A percentile compares a stretch with the other conserved stretches of the same genome.
phyloP scores from a whole-genome alignment of 2,888 invertebrate species.

The Fissipunctia ypsillon region DNA sequence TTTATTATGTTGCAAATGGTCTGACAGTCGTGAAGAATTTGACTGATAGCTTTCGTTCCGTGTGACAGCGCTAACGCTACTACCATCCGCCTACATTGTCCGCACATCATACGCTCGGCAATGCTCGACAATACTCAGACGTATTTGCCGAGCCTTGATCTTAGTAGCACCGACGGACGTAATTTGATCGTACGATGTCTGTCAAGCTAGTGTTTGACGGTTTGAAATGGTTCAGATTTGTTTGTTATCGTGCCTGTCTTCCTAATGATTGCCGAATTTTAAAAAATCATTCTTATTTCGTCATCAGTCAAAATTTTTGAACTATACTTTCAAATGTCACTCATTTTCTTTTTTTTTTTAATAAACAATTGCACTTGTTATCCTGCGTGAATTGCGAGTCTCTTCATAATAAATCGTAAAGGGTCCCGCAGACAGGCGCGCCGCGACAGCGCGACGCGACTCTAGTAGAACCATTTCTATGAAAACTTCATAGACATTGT shows the following conservation, averaged over 20 bases:
- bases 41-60: conserved; percentile 85
- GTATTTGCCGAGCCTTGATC: conserved; percentile 66
- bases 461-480: too few species aligned
- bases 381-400: too few species aligned
- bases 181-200: conserved; percentile 53
- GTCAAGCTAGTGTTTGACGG: conserved; percentile 45
- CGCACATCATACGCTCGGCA: conserved; percentile 66
- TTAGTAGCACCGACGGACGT: conserved; percentile 54
- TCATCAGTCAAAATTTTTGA: neutral
- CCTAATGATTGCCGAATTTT: neutral
- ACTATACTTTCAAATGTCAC: neutral
- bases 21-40: conserved; percentile 86
- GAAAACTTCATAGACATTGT: too few species aligned
- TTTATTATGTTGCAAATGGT: conserved; percentile 83
- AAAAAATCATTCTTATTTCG: neutral
- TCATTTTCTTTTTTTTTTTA: neutral
- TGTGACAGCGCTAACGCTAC: conserved; percentile 75
- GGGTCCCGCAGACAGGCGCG: too few species aligned
- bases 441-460: too few species aligned
- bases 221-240: conserved; percentile 17
- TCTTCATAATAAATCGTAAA: neutral
- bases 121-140: conserved; percentile 47
- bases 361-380: neutral
- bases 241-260: conserved; percentile 10
- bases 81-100: conserved; percentile 72